These are phyloP conservation scores for Sphecodes monilicornis DNA, from an alignment of 2,888 invertebrate genomes.

Conservation along the genomic window DNA sequence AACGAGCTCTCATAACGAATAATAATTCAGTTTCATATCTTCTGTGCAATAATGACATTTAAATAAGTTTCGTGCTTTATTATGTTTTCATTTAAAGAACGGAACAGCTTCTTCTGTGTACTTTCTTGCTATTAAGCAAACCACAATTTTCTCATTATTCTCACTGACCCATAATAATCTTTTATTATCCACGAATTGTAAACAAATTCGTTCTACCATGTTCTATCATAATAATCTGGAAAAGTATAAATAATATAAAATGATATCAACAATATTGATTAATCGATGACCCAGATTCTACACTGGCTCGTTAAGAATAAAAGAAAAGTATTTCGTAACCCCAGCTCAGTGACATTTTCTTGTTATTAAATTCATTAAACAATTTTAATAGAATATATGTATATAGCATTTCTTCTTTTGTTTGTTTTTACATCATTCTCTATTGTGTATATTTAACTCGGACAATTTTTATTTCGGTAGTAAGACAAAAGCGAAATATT, in stretches of 20 bases:
- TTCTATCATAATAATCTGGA: background rate
- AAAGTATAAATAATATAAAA: background rate
- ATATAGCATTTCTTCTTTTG: no score
- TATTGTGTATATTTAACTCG: no score
- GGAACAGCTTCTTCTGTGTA: background rate
- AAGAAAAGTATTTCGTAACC: background rate
- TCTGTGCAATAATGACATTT: background rate
- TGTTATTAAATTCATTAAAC: background rate
- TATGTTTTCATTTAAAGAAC: background rate
- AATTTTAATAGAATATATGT: background rate
- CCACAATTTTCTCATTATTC: background rate
- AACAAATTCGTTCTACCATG: background rate
- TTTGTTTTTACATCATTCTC: no score
- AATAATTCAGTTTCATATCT: background rate
- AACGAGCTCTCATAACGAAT: background rate
- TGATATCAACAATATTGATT: background rate
- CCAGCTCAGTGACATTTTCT: background rate
- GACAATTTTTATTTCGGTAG: no score
- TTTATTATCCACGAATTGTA: background rate
- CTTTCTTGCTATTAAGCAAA: background rate
- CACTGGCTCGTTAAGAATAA: background rate
- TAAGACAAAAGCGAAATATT: background rate
- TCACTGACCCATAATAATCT: background rate
- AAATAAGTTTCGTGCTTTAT: background rate
- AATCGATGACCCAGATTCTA: background rate